A percentile compares a stretch with the other conserved stretches of the same genome.
Evolutionary conservation across 2,888 invertebrate genomes (phyloP).

Genomic region (Drosophila fulvimacula): DNA sequence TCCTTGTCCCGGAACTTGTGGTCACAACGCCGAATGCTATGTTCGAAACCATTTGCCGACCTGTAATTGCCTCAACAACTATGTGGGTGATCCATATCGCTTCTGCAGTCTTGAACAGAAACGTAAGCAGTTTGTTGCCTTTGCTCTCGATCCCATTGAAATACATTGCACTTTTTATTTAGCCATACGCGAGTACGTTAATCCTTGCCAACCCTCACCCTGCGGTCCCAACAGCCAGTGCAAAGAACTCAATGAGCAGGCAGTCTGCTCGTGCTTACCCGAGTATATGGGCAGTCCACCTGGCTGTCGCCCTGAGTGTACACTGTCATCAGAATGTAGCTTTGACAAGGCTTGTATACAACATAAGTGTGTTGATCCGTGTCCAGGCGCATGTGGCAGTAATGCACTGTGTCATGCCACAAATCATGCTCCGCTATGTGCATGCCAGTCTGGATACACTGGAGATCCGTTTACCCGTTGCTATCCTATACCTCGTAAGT

Average conservation of each 20-base stretch:
- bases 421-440: constrained; percentile 90
- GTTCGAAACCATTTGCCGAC: constrained; percentile 90
- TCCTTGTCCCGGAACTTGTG: constrained; percentile 92
- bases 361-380: constrained; percentile 89
- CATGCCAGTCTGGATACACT: constrained; percentile 88
- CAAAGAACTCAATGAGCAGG: constrained; percentile 88
- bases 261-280: constrained; percentile 89
- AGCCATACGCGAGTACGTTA: constrained; percentile 76
- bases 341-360: constrained; percentile 88
- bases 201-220: constrained; percentile 87
- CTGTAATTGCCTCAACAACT: constrained; percentile 89
- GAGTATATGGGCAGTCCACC: constrained; percentile 90
- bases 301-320: constrained; percentile 89
- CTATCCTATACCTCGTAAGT: constrained; percentile 85
- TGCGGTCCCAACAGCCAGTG: constrained; percentile 93
- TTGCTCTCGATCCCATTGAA: not conserved
- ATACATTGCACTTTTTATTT: constrained; percentile 21
- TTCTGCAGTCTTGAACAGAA: constrained; percentile 86
- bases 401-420: constrained; percentile 89
- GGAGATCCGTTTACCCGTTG: constrained; percentile 90
- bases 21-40: constrained; percentile 90
- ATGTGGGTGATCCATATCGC: constrained; percentile 91
- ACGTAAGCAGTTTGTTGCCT: constrained; percentile 84
- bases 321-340: constrained; percentile 88
- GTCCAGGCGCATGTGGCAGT: constrained; percentile 89